Conservation (phyloP, 2,797 vertebrate species). For the Gymnoscopelus braueri region DNA sequence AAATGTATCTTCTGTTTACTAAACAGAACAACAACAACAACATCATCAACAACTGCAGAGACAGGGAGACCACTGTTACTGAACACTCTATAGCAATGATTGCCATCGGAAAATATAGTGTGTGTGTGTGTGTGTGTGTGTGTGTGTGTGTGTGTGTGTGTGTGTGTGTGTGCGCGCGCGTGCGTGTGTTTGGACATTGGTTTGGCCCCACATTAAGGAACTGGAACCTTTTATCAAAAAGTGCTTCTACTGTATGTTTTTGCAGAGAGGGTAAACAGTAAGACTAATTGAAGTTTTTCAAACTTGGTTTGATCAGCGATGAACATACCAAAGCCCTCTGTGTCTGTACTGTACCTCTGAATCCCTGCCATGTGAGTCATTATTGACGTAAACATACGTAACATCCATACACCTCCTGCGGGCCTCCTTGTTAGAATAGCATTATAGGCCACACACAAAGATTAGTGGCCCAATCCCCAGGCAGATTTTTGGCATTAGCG, state of each 20-base stretch:
- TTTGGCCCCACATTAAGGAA: no score
- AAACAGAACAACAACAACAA: no score
- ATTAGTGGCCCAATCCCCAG: constrained; percentile 46
- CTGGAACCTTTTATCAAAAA: no score
- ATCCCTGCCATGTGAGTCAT: constrained; percentile 67
- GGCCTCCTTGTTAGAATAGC: constrained; percentile 25
- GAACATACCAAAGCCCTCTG: constrained; percentile 34
- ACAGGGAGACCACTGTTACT: no score
- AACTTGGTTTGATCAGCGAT: constrained; percentile 22
- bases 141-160: no score
- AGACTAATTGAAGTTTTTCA: background rate
- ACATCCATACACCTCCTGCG: constrained; percentile 1
- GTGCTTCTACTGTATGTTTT: background rate
- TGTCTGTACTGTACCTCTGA: constrained; percentile 39
- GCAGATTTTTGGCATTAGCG: constrained; percentile 34
- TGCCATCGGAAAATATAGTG: no score
- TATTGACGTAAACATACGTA: constrained; percentile 5
- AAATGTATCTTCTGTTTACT: no score
- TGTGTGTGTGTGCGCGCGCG: no score
- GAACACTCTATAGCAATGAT: no score
- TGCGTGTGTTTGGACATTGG: no score
- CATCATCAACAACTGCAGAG: no score
- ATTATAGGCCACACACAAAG: constrained; percentile 43
- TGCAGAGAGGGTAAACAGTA: constrained; percentile 23
- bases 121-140: no score